Percentiles rank a stretch among this genome's conserved stretches.
These are phyloP conservation scores for Drosophila tristis DNA, from an alignment of 1,140 invertebrate genomes.

Conservation along the genomic window DNA sequence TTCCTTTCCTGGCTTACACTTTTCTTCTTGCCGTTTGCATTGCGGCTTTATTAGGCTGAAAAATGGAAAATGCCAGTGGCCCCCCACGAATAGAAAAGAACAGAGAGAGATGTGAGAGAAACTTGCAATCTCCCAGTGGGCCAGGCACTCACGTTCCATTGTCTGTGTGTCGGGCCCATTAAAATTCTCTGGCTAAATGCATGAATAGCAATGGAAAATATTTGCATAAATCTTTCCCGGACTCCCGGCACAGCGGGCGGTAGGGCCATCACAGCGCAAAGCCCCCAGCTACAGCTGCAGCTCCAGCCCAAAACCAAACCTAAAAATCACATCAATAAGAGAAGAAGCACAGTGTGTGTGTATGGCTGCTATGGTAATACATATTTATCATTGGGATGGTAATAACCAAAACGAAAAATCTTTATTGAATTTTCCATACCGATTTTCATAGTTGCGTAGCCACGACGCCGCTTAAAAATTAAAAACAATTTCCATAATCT, in stretches of 20 bases:
- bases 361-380: slow-evolving; percentile 20
- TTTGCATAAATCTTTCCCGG: slow-evolving; percentile 76
- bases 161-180: slow-evolving; percentile 64
- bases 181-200: slow-evolving; percentile 68
- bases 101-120: slow-evolving; percentile 13
- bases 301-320: neutral
- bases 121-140: slow-evolving; percentile 46
- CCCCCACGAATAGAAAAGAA: slow-evolving; percentile 19
- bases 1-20: slow-evolving; percentile 38
- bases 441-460: slow-evolving; percentile 62
- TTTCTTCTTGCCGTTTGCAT: slow-evolving; percentile 52
- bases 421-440: slow-evolving; percentile 73
- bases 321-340: too few species aligned
- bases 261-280: neutral
- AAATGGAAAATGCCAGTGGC: slow-evolving; percentile 70
- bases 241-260: slow-evolving; percentile 38
- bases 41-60: slow-evolving; percentile 80
- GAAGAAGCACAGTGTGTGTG: slow-evolving; percentile 8
- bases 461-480: slow-evolving; percentile 70
- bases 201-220: slow-evolving; percentile 73
- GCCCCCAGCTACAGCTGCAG: neutral
- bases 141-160: slow-evolving; percentile 20
- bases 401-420: slow-evolving; percentile 72
- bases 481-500: slow-evolving; percentile 74
- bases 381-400: slow-evolving; percentile 73